These are phyloP conservation scores for Carassius auratus DNA, from an alignment of 2,113 vertebrate genomes.

Conservation along the genomic window DNA sequence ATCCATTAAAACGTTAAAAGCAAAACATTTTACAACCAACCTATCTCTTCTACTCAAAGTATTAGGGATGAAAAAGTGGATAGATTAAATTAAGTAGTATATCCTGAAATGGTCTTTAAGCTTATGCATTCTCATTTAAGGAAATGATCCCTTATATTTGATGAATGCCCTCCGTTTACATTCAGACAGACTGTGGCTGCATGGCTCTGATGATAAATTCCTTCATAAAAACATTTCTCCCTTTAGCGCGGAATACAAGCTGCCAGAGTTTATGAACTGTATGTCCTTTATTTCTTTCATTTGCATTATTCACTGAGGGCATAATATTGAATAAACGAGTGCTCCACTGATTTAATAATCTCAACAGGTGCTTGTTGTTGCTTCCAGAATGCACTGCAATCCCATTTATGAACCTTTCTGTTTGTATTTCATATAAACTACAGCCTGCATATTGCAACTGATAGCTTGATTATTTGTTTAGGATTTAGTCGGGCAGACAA, in stretches of 20 bases:
- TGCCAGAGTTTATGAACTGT: conserved; percentile 43
- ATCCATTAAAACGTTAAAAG: neutral
- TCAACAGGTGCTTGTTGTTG: conserved; percentile 19
- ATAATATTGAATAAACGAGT: conserved; percentile 16
- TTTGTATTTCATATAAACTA: conserved; percentile 15
- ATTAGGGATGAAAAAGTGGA: neutral
- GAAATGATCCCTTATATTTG: conserved; percentile 26
- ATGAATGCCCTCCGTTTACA: conserved; percentile 18
- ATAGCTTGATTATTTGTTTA: conserved; percentile 26
- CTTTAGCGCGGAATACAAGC: conserved; percentile 17
- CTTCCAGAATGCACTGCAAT: neutral
- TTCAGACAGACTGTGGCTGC: conserved; percentile 54
- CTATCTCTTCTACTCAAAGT: neutral
- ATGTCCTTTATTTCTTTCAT: conserved; percentile 40
- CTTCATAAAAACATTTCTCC: conserved; percentile 38
- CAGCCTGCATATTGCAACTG: neutral
- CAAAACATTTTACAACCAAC: neutral
- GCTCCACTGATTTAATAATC: conserved; percentile 39
- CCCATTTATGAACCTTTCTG: neutral
- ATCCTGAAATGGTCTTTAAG: neutral
- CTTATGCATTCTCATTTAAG: conserved; percentile 27
- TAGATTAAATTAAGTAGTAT: conserved; percentile 3
- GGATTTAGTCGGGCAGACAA: neutral
- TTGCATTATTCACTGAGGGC: conserved; percentile 27
- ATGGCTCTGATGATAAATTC: conserved; percentile 50